phyloP scores from a whole-genome alignment of 2,888 invertebrate genomes.

The Pachydiplax longipennis region DNA sequence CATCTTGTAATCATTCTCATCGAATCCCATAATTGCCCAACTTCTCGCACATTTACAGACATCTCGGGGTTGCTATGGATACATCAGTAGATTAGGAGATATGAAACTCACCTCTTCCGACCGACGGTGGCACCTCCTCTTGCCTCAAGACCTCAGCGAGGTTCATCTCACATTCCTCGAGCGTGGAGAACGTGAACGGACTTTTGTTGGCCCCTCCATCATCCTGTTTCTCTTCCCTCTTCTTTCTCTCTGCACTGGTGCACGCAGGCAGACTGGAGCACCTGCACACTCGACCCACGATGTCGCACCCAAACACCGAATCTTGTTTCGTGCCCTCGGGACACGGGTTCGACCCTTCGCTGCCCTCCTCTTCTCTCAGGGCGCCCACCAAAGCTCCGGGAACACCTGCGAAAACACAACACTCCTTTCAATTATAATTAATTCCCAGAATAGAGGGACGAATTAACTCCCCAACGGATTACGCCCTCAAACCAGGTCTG shows the following conservation, averaged over 20 bases:
- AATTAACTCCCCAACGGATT: no score
- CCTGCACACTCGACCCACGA: conserved; percentile 52
- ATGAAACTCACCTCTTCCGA: conserved; percentile 5
- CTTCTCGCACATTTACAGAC: no score
- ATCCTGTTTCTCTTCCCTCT: background rate
- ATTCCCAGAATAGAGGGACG: background rate
- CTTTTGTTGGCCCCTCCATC: background rate
- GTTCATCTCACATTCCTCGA: conserved; percentile 55
- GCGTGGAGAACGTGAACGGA: conserved; percentile 54
- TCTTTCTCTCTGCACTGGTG: background rate
- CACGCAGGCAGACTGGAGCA: conserved; percentile 55
- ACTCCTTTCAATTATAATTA: background rate
- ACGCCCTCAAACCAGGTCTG: no score
- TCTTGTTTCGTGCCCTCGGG: background rate
- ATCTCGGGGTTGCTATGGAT: no score
- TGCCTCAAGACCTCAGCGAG: conserved; percentile 53
- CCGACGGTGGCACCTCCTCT: conserved; percentile 46
- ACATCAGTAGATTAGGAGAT: no score
- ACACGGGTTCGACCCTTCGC: background rate
- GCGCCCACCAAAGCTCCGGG: background rate
- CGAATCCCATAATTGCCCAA: no score
- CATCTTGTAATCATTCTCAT: no score
- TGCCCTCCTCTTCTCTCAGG: background rate
- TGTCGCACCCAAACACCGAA: conserved; percentile 52
- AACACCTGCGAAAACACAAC: background rate